phyloP scores from a whole-genome alignment of 2,888 invertebrate species.

The Siphlonurus alternatus region DNA sequence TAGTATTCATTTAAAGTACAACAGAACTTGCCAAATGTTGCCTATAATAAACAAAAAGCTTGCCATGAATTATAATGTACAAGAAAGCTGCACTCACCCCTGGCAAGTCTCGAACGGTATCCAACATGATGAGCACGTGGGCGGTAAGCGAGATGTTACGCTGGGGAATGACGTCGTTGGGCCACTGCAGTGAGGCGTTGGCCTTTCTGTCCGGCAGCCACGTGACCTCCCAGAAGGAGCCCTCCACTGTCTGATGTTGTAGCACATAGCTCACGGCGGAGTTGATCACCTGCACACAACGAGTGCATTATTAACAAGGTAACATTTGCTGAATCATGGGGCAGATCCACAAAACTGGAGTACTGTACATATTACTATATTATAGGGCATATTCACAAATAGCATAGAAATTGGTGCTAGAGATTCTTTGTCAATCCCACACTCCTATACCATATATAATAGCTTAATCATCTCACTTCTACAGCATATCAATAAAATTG shows the following conservation, averaged over 20 bases:
- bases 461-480: too few species aligned
- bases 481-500: too few species aligned
- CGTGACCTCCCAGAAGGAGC: constrained; percentile 77
- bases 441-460: too few species aligned
- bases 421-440: too few species aligned
- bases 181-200: constrained; percentile 49
- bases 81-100: constrained; percentile 29
- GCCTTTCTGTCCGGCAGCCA: constrained; percentile 80
- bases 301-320: not conserved
- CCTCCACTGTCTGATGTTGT: constrained; percentile 65
- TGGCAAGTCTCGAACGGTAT: constrained; percentile 62
- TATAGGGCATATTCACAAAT: too few species aligned
- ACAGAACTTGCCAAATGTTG: constrained; percentile 1
- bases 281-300: constrained; percentile 39
- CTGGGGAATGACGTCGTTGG: constrained; percentile 36
- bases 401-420: too few species aligned
- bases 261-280: constrained; percentile 75
- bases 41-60: constrained; percentile 6
- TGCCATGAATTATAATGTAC: constrained; percentile 5
- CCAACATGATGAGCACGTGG: constrained; percentile 77
- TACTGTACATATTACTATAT: not conserved
- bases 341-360: not conserved
- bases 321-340: not conserved
- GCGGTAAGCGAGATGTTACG: constrained; percentile 83
- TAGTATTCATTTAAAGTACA: constrained; percentile 7